Base-by-base conservation (phyloP, 2,113 vertebrate species). In the Cyanoramphus novaezelandiae region DNA sequence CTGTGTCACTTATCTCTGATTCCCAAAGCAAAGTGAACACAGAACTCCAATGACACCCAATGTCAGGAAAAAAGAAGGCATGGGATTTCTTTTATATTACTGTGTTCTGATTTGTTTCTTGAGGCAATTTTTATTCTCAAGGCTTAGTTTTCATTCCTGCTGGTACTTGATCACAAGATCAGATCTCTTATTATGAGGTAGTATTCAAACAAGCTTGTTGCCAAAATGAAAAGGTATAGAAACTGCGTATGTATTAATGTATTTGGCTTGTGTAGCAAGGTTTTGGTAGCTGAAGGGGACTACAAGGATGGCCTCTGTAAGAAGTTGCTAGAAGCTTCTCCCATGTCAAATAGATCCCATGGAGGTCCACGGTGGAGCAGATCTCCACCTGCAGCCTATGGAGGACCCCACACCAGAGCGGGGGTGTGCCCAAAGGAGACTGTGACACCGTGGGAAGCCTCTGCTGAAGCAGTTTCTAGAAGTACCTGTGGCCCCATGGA, bases 1-100 rank as follows among this genome's bases (percentile, higher is more conserved):
- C 70, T 24, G 5, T 84, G 94, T 88, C 68, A 85, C 92, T 96
- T 94, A 76, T 94, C 25, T 95, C 37, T 70, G 47, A 37, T 91
- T 79, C 17, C 46, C 57, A 74, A 31, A 39, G 52, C 23, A 94
- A 52, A 84, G 25, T 39, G 39, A 94, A 79, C 33, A 81, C 2
- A 13, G 57, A 69, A 57, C 39, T 91, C 49, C 17, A 92, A 33
- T 79, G 83, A 71, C 67, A 80, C 28, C 29, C 12, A 57, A 35
- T 44, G 62, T 52, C 55, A 95, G 57, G 39, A 85, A 93, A 90
- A 7, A 88, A 55, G 68, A 53, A 55, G 13, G 2, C 81, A 12
- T 2, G 41, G 29, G 28, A 23, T 41, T 84, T 79, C 71, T 89
- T 64, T 81, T 13, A 28, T 64, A 82, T 50, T 86, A 35, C 17